Base-by-base conservation (phyloP, 1,140 invertebrate genomes). In the Wiebesia pumilae region DNA sequence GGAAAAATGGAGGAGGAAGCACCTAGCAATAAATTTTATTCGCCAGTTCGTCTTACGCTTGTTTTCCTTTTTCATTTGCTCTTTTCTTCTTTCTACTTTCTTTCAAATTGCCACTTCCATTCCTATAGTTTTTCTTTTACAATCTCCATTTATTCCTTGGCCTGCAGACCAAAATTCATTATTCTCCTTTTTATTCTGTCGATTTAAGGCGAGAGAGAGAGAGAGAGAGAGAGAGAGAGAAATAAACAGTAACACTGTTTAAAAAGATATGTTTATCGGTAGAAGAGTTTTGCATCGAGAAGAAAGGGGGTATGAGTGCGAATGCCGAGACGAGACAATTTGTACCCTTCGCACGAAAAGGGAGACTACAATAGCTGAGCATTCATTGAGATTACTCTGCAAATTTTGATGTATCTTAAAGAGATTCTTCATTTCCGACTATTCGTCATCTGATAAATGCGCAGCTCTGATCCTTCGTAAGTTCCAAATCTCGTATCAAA, bases 11-110 rank as follows among this genome's bases (percentile, higher is more conserved):
- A 82, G 78, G 81, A 73, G 82, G 75, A 84, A 86, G 73, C n/a
- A 77, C 80, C 87, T 89, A 47, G 77, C 87, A 69, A 90, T 90
- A 90, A 90, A 90, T 90, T 89, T 87, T 84, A 77, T 88, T 86
- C 87, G 77, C 75, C 51, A 67, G 69, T 88, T 87, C 73, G 83
- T 88, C 85, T 65, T 73, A 73, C 40, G 43, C 35, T 87, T 87
- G 83, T 81, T 84, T 73, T 75, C 73, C 73, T 81, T 81, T 85
- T 85, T 67, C 67, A 7, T 27, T 19, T 71, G 24, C 67, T 6
- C 67, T 14, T 33, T 62, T 65, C 27, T 24, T 67, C 79, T 67
- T 27, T 12, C 38, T 51, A 75, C 33, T 67, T 67, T 62, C 83
- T 79, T 73, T 84, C 83, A 67, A 79, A 84, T 84, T 84, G 73